Conservation (phyloP, 2,113 vertebrate species). For the Zootoca vivipara region DNA sequence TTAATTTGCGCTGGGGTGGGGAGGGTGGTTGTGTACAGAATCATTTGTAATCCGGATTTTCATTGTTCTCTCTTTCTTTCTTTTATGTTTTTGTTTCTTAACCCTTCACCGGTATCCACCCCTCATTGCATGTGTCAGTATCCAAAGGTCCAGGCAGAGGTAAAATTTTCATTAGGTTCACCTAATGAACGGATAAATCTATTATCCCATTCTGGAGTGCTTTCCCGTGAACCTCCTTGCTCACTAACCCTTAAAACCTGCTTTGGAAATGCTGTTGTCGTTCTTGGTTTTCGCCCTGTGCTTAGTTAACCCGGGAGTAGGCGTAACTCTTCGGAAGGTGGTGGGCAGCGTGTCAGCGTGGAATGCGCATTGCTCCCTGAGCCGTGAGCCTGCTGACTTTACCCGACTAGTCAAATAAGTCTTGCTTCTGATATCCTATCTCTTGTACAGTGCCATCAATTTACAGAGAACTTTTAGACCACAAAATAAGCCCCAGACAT, state of each 20-base stretch:
- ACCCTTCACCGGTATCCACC: conserved; percentile 33
- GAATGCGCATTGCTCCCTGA: background rate
- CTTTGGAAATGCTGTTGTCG: conserved; percentile 61
- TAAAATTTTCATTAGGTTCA: conserved; percentile 71
- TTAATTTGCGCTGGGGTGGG: background rate
- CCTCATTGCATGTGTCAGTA: conserved; percentile 65
- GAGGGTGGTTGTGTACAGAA: background rate
- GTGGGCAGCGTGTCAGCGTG: background rate
- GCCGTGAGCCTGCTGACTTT: background rate
- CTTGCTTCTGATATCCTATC: background rate
- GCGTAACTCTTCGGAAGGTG: background rate
- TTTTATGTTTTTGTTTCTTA: conserved; percentile 44
- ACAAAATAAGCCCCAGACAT: background rate
- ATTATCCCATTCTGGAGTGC: conserved; percentile 69
- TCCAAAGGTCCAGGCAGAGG: conserved; percentile 70
- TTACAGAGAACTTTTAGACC: background rate
- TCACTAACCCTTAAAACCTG: conserved; percentile 11
- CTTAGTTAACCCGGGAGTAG: background rate
- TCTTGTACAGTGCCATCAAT: background rate
- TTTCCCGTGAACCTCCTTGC: conserved; percentile 39
- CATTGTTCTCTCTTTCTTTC: conserved; percentile 36
- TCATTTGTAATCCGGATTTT: conserved; percentile 38
- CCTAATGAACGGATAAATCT: conserved; percentile 71
- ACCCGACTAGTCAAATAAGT: background rate
- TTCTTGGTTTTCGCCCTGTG: conserved; percentile 27